Evolutionary conservation across 2,888 invertebrate genomes (phyloP).

Genomic region (Apodemia hepburni): DNA sequence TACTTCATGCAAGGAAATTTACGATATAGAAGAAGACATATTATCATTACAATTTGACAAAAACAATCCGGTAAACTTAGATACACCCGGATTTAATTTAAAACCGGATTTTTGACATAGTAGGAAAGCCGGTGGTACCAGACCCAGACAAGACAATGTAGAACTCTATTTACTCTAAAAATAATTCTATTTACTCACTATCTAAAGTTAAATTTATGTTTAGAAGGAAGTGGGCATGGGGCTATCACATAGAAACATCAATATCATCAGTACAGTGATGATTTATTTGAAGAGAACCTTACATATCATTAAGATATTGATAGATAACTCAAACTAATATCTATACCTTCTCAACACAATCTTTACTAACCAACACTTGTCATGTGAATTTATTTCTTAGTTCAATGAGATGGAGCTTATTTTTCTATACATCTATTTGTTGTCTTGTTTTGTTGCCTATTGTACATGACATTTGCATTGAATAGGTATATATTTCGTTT

Average conservation of each 20-base stretch:
- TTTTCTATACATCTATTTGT: not conserved
- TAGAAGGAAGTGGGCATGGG: not conserved
- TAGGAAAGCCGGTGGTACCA: too few relatives aligned
- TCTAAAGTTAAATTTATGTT: too few relatives aligned
- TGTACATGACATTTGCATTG: constrained; percentile 7
- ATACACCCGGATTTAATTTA: too few relatives aligned
- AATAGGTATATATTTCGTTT: constrained; percentile 10
- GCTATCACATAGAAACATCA: not conserved
- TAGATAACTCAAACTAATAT: constrained; percentile 11
- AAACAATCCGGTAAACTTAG: too few relatives aligned
- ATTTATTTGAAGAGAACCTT: constrained; percentile 3
- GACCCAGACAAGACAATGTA: too few relatives aligned
- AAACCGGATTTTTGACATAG: too few relatives aligned
- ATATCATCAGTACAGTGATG: constrained; percentile 1
- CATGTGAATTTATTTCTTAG: not conserved
- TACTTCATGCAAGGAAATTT: too few relatives aligned
- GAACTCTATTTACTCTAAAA: too few relatives aligned
- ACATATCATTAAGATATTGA: constrained; percentile 5
- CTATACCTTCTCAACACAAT: not conserved
- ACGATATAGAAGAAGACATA: too few relatives aligned
- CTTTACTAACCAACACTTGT: not conserved
- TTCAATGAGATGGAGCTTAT: not conserved
- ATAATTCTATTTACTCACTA: too few relatives aligned
- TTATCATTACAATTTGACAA: too few relatives aligned
- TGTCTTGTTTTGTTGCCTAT: not conserved